phyloP scores from a whole-genome alignment of 1,140 invertebrate genomes.

The Caligus rogercresseyi region DNA sequence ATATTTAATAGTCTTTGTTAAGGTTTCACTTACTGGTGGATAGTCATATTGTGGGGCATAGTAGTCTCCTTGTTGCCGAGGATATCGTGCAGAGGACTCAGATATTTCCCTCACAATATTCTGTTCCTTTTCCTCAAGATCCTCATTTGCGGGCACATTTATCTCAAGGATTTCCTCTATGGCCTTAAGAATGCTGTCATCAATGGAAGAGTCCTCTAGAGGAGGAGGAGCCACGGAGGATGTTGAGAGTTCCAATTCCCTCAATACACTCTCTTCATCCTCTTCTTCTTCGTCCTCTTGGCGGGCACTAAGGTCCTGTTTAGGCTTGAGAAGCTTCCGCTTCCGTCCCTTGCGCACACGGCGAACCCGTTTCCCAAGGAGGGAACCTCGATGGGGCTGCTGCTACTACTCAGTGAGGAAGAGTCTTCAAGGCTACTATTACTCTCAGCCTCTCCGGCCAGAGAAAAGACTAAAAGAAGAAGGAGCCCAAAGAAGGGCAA shows the following conservation, averaged over 20 bases:
- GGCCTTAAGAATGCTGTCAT: conserved; percentile 11
- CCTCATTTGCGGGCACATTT: conserved; percentile 5
- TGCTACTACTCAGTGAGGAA: background rate
- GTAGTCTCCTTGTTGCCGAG: background rate
- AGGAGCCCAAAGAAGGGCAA: background rate
- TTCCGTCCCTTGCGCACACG: background rate
- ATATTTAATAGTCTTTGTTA: too few relatives aligned
- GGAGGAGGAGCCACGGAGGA: background rate
- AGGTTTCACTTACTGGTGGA: background rate
- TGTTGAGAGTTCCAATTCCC: background rate
- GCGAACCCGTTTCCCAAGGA: background rate
- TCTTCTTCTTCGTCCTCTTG: background rate
- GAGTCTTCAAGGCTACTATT: background rate
- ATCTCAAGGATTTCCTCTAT: conserved; percentile 14
- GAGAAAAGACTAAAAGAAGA: background rate
- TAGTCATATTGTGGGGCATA: background rate
- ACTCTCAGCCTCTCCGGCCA: background rate
- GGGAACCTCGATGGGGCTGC: background rate
- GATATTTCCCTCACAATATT: background rate
- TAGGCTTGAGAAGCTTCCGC: background rate
- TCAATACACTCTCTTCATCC: background rate
- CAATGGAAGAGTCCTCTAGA: too few relatives aligned
- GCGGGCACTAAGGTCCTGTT: background rate
- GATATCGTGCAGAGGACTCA: background rate
- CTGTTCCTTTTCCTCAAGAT: background rate